Evolutionary conservation across 1,140 invertebrate genomes (phyloP), one percentile per base, ranked within the genome.

Genomic region (Cyphomyrmex costatus): DNA sequence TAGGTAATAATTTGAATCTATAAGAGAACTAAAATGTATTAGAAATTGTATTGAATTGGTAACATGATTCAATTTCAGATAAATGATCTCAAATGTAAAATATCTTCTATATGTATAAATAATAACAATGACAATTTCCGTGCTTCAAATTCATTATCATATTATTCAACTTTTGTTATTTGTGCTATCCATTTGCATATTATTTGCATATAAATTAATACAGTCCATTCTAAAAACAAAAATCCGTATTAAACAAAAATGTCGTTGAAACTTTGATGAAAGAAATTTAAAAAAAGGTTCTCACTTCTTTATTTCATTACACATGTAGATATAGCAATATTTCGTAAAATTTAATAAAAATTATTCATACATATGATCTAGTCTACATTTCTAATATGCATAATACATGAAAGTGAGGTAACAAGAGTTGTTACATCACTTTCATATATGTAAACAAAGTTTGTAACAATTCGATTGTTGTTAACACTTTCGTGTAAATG

Each of bases 181-280:
- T 58, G 21, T 74, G 24, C n/a, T 61, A 77, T 61, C 8, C 36
- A 61, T 42, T 77, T 74, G 14, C 71, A 74, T 74, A 58, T 56
- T 74, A 74, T 74, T 74, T 58, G 24, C 71, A 74, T 58, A 12
- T 74, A 56, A 58, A 74, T 73, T 36, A 74, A 36, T 74, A 58
- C 36, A 19, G 53, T 36, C n/a, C 24, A 2, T 36, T 2, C 30
- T 33, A 56, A 73, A 33, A 71, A 30, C 27, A 53, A 71, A 71
- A 73, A 14, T 12, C 1, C 3, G 14, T 56, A 53, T 71, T 53
- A 73, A 73, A 36, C 2, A 33, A 16, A 74, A 33, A 51, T 27
- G 7, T 19, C 19, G 4, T 56, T 56, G 19, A 73, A 56, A 56
- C 12, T 6, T 16, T 56, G 14, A 56, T 56, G n/a, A 73, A 73